These are phyloP conservation scores for Thrips palmi DNA, from an alignment of 1,140 invertebrate species.

Conservation along the genomic window DNA sequence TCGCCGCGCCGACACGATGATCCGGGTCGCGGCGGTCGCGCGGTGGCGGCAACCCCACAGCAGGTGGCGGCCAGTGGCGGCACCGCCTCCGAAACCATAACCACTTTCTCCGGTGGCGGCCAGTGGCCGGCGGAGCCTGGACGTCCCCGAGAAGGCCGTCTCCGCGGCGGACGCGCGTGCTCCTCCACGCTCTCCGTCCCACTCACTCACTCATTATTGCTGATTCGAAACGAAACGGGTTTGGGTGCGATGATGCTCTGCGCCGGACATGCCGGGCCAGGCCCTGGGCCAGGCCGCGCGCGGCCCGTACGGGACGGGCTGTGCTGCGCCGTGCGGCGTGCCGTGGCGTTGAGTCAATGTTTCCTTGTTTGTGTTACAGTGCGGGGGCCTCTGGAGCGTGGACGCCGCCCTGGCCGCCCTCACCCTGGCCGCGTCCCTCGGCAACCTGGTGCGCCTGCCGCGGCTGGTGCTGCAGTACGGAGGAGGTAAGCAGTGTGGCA, in stretches of 20 bases:
- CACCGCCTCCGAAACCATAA: too few relatives aligned
- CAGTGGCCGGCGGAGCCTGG: too few relatives aligned
- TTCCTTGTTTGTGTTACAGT: conserved; percentile 11
- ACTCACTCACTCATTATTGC: background rate
- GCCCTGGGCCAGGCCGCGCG: background rate
- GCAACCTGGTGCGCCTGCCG: conserved; percentile 31
- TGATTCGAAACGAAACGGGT: background rate
- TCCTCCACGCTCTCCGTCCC: too few relatives aligned
- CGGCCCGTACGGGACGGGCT: background rate
- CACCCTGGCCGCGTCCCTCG: conserved; percentile 29
- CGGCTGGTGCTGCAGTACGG: conserved; percentile 29
- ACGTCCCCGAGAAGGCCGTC: too few relatives aligned
- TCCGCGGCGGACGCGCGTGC: too few relatives aligned
- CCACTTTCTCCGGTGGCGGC: too few relatives aligned
- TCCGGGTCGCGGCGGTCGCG: too few relatives aligned
- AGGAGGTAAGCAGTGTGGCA: conserved; percentile 19
- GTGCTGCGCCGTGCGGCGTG: background rate
- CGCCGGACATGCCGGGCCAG: background rate
- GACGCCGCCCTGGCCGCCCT: conserved; percentile 22
- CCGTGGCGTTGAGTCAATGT: background rate
- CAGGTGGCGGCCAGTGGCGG: too few relatives aligned
- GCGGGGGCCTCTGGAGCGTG: conserved; percentile 15
- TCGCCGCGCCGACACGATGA: too few relatives aligned
- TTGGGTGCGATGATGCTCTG: background rate
- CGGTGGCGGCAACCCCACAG: too few relatives aligned